Evolutionary conservation across 2,797 vertebrate species (phyloP).

Genomic region (Hippoglossus hippoglossus): DNA sequence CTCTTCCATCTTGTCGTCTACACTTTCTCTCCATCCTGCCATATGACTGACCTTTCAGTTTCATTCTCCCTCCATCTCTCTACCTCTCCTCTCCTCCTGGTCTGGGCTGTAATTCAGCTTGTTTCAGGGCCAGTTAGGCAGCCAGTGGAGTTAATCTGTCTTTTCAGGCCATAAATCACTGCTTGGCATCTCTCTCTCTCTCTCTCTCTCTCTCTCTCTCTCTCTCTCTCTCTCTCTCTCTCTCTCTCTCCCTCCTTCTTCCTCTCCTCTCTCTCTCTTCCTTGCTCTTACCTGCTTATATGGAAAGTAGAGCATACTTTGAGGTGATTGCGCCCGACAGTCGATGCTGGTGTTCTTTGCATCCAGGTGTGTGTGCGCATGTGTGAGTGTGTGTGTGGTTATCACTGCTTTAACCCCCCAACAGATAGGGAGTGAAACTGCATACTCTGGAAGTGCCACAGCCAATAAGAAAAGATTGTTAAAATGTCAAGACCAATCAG

Average conservation of each 20-base stretch:
- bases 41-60: constrained; percentile 77
- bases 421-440: constrained; percentile 66
- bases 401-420: constrained; percentile 52
- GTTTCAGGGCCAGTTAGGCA: constrained; percentile 89
- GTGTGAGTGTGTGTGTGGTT: constrained; percentile 42
- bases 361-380: constrained; percentile 35
- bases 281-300: constrained; percentile 42
- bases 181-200: constrained; percentile 73
- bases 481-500: constrained; percentile 71
- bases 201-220: constrained; percentile 29
- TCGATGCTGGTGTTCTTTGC: constrained; percentile 61
- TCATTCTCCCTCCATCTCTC: constrained; percentile 72
- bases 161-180: constrained; percentile 86
- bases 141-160: constrained; percentile 87
- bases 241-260: constrained; percentile 12
- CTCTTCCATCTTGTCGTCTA: constrained; percentile 71
- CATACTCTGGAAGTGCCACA: constrained; percentile 64
- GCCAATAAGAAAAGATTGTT: constrained; percentile 66
- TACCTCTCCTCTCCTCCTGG: constrained; percentile 70
- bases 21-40: constrained; percentile 70
- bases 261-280: constrained; percentile 22
- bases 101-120: constrained; percentile 83
- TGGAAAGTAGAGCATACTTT: constrained; percentile 49
- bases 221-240: constrained; percentile 55
- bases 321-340: constrained; percentile 68